phyloP scores from a whole-genome alignment of 2,113 vertebrate genomes.

The Amia ocellicauda region DNA sequence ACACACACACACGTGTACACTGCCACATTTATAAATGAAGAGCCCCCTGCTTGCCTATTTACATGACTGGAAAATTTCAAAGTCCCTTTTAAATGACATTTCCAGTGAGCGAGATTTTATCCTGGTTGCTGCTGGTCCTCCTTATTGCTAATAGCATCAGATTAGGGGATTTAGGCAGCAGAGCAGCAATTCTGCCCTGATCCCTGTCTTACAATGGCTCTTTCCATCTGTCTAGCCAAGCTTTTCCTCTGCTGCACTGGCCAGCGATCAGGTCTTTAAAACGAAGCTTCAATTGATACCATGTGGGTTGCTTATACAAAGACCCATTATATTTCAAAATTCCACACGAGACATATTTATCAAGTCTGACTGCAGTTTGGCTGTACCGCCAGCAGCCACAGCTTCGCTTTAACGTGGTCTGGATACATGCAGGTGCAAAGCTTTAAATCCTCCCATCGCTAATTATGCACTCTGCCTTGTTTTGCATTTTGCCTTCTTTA shows the following conservation, averaged over 20 bases:
- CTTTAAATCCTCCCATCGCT: constrained; percentile 23
- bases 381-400: constrained; percentile 34
- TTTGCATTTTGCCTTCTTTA: constrained; percentile 8
- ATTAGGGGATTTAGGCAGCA: constrained; percentile 70
- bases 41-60: constrained; percentile 62
- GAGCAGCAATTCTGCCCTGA: constrained; percentile 61
- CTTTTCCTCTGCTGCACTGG: constrained; percentile 48
- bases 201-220: constrained; percentile 63
- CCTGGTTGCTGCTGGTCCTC: constrained; percentile 50
- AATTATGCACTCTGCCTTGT: constrained; percentile 7
- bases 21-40: constrained; percentile 59
- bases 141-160: constrained; percentile 73
- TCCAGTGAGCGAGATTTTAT: constrained; percentile 70
- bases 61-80: constrained; percentile 57
- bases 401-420: constrained; percentile 19
- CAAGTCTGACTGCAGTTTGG: constrained; percentile 46
- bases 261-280: constrained; percentile 59
- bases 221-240: constrained; percentile 66
- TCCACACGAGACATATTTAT: constrained; percentile 50
- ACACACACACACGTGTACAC: neutral
- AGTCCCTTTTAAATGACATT: constrained; percentile 69
- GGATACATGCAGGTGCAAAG: constrained; percentile 22
- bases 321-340: constrained; percentile 55
- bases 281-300: constrained; percentile 59
- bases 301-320: constrained; percentile 57